phyloP scores from a whole-genome alignment of 2,113 vertebrate species.

The Paramormyrops kingsleyae region DNA sequence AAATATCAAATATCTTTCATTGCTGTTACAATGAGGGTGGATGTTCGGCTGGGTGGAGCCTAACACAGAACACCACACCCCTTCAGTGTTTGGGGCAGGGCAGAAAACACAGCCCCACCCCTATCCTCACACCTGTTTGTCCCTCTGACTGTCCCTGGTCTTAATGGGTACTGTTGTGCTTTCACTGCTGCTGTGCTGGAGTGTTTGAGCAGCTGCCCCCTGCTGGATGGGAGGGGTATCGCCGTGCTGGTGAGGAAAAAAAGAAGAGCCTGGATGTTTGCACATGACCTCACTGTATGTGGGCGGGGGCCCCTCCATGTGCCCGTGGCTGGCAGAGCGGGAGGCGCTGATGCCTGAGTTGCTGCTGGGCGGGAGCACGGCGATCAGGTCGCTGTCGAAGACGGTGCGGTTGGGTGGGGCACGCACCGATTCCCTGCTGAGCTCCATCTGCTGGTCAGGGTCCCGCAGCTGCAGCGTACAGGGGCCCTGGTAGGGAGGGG shows the following conservation, averaged over 20 bases:
- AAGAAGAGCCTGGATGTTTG: constrained; percentile 72
- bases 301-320: constrained; percentile 86
- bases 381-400: constrained; percentile 92
- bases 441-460: constrained; percentile 95
- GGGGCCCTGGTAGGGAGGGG: constrained; percentile 87
- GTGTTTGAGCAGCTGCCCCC: constrained; percentile 39
- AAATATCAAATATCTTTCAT: not conserved
- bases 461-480: constrained; percentile 92
- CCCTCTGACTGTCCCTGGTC: not conserved
- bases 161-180: constrained; percentile 13
- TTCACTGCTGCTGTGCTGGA: not conserved
- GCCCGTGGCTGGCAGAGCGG: constrained; percentile 75
- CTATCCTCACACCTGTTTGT: not conserved
- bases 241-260: constrained; percentile 81
- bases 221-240: constrained; percentile 60
- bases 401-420: constrained; percentile 95
- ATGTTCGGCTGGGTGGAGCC: not conserved
- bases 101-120: not conserved
- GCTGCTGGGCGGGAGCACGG: constrained; percentile 87
- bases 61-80: not conserved
- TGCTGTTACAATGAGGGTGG: not conserved
- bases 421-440: constrained; percentile 90
- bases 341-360: constrained; percentile 90
- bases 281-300: constrained; percentile 94
- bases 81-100: not conserved